These are phyloP conservation scores for Patella vulgata DNA, from an alignment of 1,140 invertebrate species.

Conservation along the genomic window DNA sequence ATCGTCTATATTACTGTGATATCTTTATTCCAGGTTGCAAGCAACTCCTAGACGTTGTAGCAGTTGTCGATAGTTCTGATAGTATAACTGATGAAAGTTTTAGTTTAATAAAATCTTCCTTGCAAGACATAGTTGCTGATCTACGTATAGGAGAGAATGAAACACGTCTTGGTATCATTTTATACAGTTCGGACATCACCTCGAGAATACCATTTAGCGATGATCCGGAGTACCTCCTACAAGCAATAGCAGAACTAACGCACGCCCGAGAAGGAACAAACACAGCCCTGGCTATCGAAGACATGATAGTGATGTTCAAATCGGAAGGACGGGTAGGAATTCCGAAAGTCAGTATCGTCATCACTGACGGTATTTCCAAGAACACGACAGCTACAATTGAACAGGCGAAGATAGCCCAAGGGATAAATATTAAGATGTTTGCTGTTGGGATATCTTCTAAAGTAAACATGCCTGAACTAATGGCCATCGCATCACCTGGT, in stretches of 20 bases:
- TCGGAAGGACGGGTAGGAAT: constrained; percentile 23
- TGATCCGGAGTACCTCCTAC: constrained; percentile 15
- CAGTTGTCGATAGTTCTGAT: constrained; percentile 34
- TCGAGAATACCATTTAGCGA: constrained; percentile 17
- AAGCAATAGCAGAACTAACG: constrained; percentile 6
- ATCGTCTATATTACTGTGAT: too few relatives aligned
- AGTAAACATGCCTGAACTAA: constrained; percentile 26
- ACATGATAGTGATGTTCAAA: constrained; percentile 22
- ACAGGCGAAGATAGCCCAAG: constrained; percentile 18
- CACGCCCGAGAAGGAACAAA: constrained; percentile 28
- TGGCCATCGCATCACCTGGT: constrained; percentile 25
- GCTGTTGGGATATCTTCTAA: constrained; percentile 34
- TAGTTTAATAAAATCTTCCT: constrained; percentile 22
- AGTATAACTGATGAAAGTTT: constrained; percentile 32
- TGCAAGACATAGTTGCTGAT: constrained; percentile 22
- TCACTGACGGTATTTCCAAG: constrained; percentile 39
- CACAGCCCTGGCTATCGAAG: constrained; percentile 27
- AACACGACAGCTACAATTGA: constrained; percentile 19
- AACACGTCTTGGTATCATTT: constrained; percentile 29
- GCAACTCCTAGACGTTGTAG: constrained; percentile 31
- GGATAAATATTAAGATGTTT: constrained; percentile 27
- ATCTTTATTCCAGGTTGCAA: constrained; percentile 26
- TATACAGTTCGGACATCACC: constrained; percentile 31
- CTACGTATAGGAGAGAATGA: constrained; percentile 23
- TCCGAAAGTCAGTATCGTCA: constrained; percentile 33